Evolutionary conservation across 2,113 vertebrate species (phyloP).

Genomic region (Aldabrachelys gigantea): DNA sequence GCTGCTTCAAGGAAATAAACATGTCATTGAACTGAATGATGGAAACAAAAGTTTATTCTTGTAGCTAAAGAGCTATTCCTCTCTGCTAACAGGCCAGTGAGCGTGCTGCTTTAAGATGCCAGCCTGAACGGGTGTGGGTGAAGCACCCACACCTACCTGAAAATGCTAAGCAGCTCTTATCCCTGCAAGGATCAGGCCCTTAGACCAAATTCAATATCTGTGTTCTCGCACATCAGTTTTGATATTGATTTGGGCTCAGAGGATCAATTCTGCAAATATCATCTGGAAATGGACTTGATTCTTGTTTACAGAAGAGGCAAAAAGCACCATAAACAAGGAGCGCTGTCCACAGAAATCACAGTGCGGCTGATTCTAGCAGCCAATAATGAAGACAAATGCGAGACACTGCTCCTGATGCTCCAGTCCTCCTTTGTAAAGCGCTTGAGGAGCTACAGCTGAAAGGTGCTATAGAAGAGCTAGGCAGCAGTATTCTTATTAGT

Average conservation of each 20-base stretch:
- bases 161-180: neutral
- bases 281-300: neutral
- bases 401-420: neutral
- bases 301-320: neutral
- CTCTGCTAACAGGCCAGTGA: neutral
- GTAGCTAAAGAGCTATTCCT: neutral
- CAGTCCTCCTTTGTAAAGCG: neutral
- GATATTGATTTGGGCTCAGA: neutral
- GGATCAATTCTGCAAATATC: neutral
- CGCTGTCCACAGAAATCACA: neutral
- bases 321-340: neutral
- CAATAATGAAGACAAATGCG: neutral
- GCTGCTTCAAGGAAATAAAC: neutral
- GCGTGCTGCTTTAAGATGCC: no score
- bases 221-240: neutral
- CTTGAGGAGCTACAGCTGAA: neutral
- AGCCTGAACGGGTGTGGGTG: neutral
- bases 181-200: neutral
- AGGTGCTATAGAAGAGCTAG: neutral
- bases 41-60: neutral
- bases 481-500: neutral
- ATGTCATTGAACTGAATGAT: neutral
- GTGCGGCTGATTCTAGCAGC: neutral
- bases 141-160: neutral
- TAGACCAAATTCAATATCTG: neutral